Evolutionary conservation across 1,140 invertebrate genomes (phyloP).

Genomic region (Argopecten irradians): DNA sequence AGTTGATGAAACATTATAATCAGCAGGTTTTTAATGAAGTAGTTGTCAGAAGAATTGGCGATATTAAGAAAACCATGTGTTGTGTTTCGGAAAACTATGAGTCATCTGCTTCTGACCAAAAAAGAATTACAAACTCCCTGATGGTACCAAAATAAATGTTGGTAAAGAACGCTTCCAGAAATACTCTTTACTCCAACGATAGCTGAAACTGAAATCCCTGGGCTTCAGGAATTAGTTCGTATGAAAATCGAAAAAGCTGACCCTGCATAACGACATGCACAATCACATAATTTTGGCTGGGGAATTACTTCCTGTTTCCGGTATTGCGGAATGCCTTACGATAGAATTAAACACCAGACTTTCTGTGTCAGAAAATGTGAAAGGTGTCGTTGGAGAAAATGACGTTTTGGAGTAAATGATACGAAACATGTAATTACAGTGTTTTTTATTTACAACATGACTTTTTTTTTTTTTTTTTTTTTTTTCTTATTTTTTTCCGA

Average conservation of each 20-base stretch:
- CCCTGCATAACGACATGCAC: neutral
- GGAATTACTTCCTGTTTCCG: neutral
- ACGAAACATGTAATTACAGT: too few relatives aligned
- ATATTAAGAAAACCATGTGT: neutral
- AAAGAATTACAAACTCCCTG: neutral
- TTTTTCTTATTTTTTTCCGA: too few relatives aligned
- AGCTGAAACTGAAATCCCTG: neutral
- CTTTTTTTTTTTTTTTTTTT: too few relatives aligned
- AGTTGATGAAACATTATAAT: too few relatives aligned
- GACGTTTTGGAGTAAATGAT: too few relatives aligned
- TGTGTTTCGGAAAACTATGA: neutral
- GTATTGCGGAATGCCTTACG: neutral
- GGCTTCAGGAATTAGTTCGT: neutral
- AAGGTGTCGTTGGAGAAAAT: neutral
- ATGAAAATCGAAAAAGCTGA: neutral
- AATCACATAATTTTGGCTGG: neutral
- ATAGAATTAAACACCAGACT: neutral
- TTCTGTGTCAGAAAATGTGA: neutral
- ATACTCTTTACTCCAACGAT: neutral
- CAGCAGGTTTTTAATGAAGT: too few relatives aligned
- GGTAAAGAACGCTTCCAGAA: constrained; percentile 7
- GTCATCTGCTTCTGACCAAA: neutral
- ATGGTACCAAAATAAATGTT: neutral
- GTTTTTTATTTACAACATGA: too few relatives aligned
- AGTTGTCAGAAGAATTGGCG: too few relatives aligned